Percentiles rank a stretch among this genome's conserved stretches.
Conservation (phyloP, 2,797 vertebrate genomes). For the Lacerta viridis region DNA sequence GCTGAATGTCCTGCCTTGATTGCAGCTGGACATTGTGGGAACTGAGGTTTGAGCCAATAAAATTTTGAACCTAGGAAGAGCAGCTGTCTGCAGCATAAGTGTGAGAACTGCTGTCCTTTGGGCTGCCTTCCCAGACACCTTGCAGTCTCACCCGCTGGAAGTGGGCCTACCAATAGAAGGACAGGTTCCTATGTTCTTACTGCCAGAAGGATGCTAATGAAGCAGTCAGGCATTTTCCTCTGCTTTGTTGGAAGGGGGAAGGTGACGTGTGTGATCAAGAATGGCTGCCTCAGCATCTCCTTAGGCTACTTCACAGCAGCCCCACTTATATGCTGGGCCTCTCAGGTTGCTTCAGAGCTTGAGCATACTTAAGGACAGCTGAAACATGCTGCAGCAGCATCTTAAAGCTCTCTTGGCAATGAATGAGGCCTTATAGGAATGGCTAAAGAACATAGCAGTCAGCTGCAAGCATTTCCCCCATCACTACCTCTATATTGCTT, state of each 20-base stretch:
- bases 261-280: neutral
- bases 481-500: neutral
- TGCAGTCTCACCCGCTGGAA: neutral
- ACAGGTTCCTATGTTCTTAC: accelerated
- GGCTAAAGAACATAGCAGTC: neutral
- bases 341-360: neutral
- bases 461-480: too few relatives aligned
- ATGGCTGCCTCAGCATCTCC: constrained; percentile 22
- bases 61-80: neutral
- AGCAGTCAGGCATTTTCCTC: neutral
- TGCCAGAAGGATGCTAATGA: neutral
- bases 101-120: neutral
- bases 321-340: neutral
- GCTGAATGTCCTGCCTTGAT: constrained; percentile 24
- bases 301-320: neutral
- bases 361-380: neutral
- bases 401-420: neutral
- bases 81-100: constrained; percentile 21
- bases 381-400: neutral
- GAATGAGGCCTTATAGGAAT: neutral
- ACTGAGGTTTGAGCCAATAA: constrained; percentile 42
- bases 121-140: neutral
- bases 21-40: constrained; percentile 56
- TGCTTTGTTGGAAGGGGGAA: accelerated
- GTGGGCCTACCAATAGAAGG: neutral